Conservation (phyloP, 1,140 invertebrate species). For the Rhopalosiphum padi region DNA sequence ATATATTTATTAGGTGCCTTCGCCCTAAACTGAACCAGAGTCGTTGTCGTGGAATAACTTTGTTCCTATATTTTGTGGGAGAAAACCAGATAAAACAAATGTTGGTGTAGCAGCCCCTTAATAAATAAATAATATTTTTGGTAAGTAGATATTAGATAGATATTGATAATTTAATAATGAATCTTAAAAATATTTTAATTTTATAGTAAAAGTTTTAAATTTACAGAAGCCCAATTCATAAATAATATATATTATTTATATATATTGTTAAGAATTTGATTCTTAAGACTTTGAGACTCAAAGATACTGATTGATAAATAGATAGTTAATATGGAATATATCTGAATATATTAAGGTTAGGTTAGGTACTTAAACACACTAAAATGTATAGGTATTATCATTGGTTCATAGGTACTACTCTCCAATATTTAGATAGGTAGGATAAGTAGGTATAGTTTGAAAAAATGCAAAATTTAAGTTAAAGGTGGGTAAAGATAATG, state of each 20-base stretch:
- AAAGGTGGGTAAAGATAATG: not conserved
- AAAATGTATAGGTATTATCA: not conserved
- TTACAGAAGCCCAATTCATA: not conserved
- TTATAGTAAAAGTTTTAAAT: no score
- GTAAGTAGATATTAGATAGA: not conserved
- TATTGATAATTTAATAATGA: not conserved
- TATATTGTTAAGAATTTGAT: no score
- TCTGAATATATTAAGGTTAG: not conserved
- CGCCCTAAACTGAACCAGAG: no score
- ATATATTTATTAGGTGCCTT: no score
- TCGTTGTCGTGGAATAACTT: no score
- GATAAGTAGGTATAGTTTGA: no score
- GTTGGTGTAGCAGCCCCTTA: not conserved
- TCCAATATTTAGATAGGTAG: no score
- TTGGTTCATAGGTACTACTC: not conserved
- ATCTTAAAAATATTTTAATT: no score
- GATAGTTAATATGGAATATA: not conserved
- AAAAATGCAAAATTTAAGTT: not conserved
- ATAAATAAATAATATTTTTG: not conserved
- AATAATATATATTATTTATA: no score
- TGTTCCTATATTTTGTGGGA: no score
- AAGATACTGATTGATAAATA: not conserved
- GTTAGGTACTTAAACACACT: not conserved
- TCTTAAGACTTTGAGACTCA: not conserved
- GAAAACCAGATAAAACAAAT: no score